These are phyloP conservation scores for Xylota sylvarum DNA, from an alignment of 2,888 invertebrate species.

Conservation along the genomic window DNA sequence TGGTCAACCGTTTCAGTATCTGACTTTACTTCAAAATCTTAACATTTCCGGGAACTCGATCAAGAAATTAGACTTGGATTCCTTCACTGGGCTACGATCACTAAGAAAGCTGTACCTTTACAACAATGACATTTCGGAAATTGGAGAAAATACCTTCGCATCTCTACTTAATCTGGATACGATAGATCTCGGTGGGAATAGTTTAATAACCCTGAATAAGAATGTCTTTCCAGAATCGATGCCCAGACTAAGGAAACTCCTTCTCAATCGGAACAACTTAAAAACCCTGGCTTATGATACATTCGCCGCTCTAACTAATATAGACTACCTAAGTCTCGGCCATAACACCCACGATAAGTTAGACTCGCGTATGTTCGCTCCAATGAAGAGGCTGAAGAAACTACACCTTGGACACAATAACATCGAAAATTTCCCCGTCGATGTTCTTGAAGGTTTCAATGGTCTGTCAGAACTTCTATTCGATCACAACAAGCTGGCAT, in stretches of 20 bases:
- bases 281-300: constrained; percentile 79
- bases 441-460: constrained; percentile 79
- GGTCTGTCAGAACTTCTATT: constrained; percentile 80
- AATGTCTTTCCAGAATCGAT: constrained; percentile 80
- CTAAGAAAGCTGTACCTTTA: constrained; percentile 80
- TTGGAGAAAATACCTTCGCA: constrained; percentile 80
- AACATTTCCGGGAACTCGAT: constrained; percentile 81
- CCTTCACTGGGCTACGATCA: constrained; percentile 80
- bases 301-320: constrained; percentile 80
- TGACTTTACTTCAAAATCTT: constrained; percentile 79
- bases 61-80: constrained; percentile 75
- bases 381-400: constrained; percentile 81
- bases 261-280: constrained; percentile 80
- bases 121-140: constrained; percentile 81
- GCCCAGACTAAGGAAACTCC: constrained; percentile 80
- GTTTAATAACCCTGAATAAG: constrained; percentile 79
- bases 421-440: constrained; percentile 79
- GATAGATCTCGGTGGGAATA: constrained; percentile 81
- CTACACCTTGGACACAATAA: constrained; percentile 82
- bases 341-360: constrained; percentile 80
- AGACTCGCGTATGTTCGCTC: constrained; percentile 81
- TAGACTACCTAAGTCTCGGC: constrained; percentile 82
- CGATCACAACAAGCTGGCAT: constrained; percentile 82
- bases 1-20: constrained; percentile 78
- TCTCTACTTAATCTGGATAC: constrained; percentile 79